Base-by-base conservation (phyloP, 2,797 vertebrate genomes). In the Takifugu rubripes region DNA sequence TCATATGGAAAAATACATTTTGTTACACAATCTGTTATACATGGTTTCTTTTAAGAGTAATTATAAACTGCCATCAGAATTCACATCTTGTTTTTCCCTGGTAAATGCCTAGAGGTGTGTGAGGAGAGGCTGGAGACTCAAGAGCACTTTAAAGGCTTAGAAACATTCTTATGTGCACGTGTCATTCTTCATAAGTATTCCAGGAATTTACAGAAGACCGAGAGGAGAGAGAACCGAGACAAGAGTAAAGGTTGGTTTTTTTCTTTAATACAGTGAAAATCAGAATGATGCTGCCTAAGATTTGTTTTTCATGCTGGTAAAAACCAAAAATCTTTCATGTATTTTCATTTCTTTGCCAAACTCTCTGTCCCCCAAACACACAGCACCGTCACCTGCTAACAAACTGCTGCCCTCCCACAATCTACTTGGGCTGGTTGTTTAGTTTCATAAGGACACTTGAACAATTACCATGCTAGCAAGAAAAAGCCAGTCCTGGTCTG, bases 121-220 rank as follows among this genome's bases (percentile, higher is more conserved):
- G 4, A 56, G 59, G 42, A 70, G 48, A 26, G 66, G 51, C 31
- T 52, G 68, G 53, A 68, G 68, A 65, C 44, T 47, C 6, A 0
- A 56, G 52, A 62, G 65, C 29, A 52, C 59, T 78, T 78, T 62
- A 66, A 78, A 73, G 59, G 25, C 59, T 26, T 58, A 61, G 66
- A 25, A 9, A 57, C 25, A 71, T 75, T 84, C 69, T 79, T 72
- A 68, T 61, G 50, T 44, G 59, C 68, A 56, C 55, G 21, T 85
- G 81, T 74, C 81, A 33, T 54, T 59, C 43, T 61, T 61, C 64
- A 66, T 46, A 55, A 31, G 78, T 54, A 63, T 83, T 66, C 40
- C 65, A 79, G 75, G 84, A 86, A 87, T 80, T 75, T 68, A 52
- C 65, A 61, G 55, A 64, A 46, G 75, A 47, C 52, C 49, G 33